phyloP scores from a whole-genome alignment of 2,888 invertebrate species.

The Machimus rusticus region DNA sequence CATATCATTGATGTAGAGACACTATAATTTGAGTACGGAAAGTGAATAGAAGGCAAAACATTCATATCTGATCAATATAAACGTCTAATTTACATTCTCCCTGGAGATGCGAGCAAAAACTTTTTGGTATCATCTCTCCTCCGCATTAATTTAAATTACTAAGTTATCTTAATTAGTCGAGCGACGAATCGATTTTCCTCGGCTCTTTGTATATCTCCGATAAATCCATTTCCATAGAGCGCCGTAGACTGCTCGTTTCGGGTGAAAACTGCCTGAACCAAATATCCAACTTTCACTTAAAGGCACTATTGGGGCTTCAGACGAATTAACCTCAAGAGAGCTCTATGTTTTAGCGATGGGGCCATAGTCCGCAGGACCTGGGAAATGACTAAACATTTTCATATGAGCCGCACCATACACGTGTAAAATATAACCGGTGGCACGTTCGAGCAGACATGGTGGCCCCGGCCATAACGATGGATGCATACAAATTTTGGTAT shows the following conservation, averaged over 20 bases:
- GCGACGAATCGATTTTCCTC: not conserved
- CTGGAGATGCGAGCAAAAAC: not conserved
- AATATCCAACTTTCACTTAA: slow-evolving; percentile 1
- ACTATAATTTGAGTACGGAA: not conserved
- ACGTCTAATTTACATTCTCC: slow-evolving; percentile 1
- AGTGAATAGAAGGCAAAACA: not conserved
- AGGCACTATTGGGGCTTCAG: not conserved
- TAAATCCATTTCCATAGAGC: slow-evolving; percentile 4
- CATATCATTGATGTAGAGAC: not conserved
- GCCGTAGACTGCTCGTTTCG: not conserved
- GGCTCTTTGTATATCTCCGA: not conserved
- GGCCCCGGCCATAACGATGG: not conserved
- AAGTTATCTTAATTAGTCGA: slow-evolving; percentile 20
- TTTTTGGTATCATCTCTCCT: not conserved
- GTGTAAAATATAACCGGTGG: not conserved
- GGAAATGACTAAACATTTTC: not conserved
- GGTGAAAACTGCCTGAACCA: slow-evolving; percentile 14
- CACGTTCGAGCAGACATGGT: not conserved
- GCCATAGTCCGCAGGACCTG: not conserved
- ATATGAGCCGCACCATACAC: not conserved
- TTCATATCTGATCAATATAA: not conserved
- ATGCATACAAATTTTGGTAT: not conserved
- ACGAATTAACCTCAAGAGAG: not conserved
- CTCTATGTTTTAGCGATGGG: not conserved
- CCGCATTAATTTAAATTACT: slow-evolving; percentile 22